Evolutionary conservation across 2,797 vertebrate species (phyloP), one percentile per base, ranked within the genome.

Genomic region (Tadarida brasiliensis): DNA sequence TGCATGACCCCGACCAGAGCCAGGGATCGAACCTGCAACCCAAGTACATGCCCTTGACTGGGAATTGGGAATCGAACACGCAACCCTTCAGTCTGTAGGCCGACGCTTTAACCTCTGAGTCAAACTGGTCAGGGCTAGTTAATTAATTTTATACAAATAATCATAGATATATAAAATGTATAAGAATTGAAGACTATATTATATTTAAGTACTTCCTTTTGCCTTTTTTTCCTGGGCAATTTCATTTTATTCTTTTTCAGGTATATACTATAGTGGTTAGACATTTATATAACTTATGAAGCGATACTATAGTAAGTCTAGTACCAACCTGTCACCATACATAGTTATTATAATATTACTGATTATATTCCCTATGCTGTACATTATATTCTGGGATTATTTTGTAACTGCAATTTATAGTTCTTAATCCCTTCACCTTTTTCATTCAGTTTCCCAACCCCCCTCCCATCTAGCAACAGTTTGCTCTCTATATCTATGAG

Each of bases 141-240:
- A 44, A 44, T 44, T 49, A 73, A 83, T 14, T 70, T 49, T 10
- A 71, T 67, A 12, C 54, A 92, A 96, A 87, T 49, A 57, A 57
- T 82, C 87, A 59, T 1, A 67, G 15, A 71, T 5, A 17, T 28
- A 73, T 59, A 67, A 90, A 87, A 63, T 28, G 7, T 35, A 17
- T 78, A 90, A 91, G 12, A 15, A 61, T 65, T 73, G 80, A 92
- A 81, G 2, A 85, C 35, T 74, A 78, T 78, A 80, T 73, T 73
- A 70, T 14, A 54, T n/a, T 70, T 77, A 9, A 83, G 24, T 20
- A 57, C 22, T 76, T 59, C 15, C 30, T 87, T 83, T 74, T 87
- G 5, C 47, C 73, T 94, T 89, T 30, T 65, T 28, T 65, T 65
- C 30, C 61, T 65, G 26, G 61, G 61, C 28, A 63, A 15, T 63